Evolutionary conservation across 1,140 invertebrate species (phyloP).

Genomic region (Olivierus martensii): DNA sequence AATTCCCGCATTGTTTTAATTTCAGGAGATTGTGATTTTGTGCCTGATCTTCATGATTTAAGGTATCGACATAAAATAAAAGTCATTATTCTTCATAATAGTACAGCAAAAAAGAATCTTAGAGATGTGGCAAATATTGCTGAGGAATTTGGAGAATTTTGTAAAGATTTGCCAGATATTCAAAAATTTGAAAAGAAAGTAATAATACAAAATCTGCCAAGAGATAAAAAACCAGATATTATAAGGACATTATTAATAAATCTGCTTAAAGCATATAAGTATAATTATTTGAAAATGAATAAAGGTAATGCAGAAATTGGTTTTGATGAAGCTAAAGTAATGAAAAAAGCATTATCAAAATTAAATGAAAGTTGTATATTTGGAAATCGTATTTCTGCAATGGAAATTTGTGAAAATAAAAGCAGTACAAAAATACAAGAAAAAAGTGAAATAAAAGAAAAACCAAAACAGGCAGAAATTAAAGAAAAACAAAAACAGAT

Average conservation of each 20-base stretch:
- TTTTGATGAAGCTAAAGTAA: not conserved
- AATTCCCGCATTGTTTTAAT: slow-evolving; percentile 14
- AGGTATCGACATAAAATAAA: slow-evolving; percentile 8
- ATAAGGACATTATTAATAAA: slow-evolving; percentile 1
- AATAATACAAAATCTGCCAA: slow-evolving; percentile 8
- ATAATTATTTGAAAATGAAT: not conserved
- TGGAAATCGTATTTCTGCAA: not conserved
- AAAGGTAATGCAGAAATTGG: not conserved
- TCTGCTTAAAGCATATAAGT: not conserved
- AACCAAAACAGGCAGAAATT: not conserved
- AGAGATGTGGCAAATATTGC: slow-evolving; percentile 1
- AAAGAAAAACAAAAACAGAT: not conserved
- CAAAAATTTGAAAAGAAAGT: not conserved
- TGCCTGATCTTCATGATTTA: slow-evolving; percentile 10
- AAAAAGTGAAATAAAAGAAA: not conserved
- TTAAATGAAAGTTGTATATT: slow-evolving; percentile 3
- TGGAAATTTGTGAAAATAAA: slow-evolving; percentile 1
- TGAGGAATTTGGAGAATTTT: slow-evolving; percentile 11
- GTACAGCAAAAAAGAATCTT: slow-evolving; percentile 4
- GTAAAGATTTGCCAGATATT: slow-evolving; percentile 1
- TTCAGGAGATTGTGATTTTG: slow-evolving; percentile 20
- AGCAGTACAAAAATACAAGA: slow-evolving; percentile 1
- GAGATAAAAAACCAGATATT: not conserved
- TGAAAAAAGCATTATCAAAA: slow-evolving; percentile 4
- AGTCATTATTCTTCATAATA: slow-evolving; percentile 12